phyloP scores from a whole-genome alignment of 2,888 invertebrate species.

The Cantharis flavilabris region DNA sequence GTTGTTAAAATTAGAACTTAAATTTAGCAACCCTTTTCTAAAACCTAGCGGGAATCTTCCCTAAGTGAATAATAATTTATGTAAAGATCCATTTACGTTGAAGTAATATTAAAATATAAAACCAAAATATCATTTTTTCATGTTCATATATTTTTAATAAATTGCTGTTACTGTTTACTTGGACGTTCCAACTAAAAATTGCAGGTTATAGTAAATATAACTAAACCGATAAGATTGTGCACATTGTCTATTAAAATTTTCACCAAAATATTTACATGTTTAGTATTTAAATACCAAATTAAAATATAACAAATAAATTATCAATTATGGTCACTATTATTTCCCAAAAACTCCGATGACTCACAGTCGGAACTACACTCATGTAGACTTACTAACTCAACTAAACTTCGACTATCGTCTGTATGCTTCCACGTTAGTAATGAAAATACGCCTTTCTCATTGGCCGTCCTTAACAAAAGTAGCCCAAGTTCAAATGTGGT shows the following conservation, averaged over 20 bases:
- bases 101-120: background rate
- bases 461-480: slow-evolving; percentile 48
- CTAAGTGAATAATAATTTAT: background rate
- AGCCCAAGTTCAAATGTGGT: slow-evolving; percentile 46
- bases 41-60: background rate
- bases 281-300: background rate
- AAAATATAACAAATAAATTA: background rate
- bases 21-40: slow-evolving; percentile 1
- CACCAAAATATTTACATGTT: background rate
- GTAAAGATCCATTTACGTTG: background rate
- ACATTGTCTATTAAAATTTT: background rate
- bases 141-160: background rate
- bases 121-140: background rate
- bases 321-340: background rate
- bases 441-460: slow-evolving; percentile 33
- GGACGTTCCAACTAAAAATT: background rate
- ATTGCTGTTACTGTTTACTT: background rate
- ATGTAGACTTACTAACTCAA: slow-evolving; percentile 6
- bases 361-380: slow-evolving; percentile 6
- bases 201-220: background rate
- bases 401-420: slow-evolving; percentile 6
- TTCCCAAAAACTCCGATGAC: background rate
- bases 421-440: slow-evolving; percentile 19
- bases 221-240: background rate
- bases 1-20: slow-evolving; percentile 5